These are phyloP conservation scores for Anticlea derivata DNA, from an alignment of 2,888 invertebrate genomes.

Conservation along the genomic window DNA sequence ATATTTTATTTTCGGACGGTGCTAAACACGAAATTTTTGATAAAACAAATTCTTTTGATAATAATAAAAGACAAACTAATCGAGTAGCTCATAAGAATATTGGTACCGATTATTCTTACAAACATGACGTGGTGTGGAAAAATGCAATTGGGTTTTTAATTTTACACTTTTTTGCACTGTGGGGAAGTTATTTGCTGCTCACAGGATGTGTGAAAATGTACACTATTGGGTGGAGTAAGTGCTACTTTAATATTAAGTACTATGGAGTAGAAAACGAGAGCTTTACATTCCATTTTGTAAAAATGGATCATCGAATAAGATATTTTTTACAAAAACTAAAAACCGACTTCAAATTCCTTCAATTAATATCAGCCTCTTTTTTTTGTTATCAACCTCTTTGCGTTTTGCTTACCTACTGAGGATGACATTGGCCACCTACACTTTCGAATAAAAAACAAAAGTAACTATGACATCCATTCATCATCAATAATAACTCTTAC, in stretches of 20 bases:
- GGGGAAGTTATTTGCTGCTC: not conserved
- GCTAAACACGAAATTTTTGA: not conserved
- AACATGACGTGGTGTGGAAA: slow-evolving; percentile 85
- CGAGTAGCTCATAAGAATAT: not conserved
- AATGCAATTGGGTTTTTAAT: slow-evolving; percentile 84
- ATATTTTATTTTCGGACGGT: not conserved
- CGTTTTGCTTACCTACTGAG: too few species aligned
- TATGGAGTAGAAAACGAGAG: too few species aligned
- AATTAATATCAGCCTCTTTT: too few species aligned
- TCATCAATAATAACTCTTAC: too few species aligned
- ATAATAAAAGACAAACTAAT: not conserved
- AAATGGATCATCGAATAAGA: too few species aligned
- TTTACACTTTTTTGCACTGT: slow-evolving; percentile 61
- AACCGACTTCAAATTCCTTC: too few species aligned
- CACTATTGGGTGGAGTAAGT: slow-evolving; percentile 12
- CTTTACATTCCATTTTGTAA: too few species aligned
- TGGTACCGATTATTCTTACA: slow-evolving; percentile 50
- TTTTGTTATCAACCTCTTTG: too few species aligned
- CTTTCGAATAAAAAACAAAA: too few species aligned
- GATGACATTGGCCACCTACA: too few species aligned
- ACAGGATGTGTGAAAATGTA: not conserved
- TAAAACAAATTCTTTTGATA: not conserved
- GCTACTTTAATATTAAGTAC: not conserved
- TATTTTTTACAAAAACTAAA: too few species aligned
- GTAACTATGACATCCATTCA: too few species aligned